phyloP scores from a whole-genome alignment of 2,888 invertebrate genomes.

The Zhuqinia jingwanae region DNA sequence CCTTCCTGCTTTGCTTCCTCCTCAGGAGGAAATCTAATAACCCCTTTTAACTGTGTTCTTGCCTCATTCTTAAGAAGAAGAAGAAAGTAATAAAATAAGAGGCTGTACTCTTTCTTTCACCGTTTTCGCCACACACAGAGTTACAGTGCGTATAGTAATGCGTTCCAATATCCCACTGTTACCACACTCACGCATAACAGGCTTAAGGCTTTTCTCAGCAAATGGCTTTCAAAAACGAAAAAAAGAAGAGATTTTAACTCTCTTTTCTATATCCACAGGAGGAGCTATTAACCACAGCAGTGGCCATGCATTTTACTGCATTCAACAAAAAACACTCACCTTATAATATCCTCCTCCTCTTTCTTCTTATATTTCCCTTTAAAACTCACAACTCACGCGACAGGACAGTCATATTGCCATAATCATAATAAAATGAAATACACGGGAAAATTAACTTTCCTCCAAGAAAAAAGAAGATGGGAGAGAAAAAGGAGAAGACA shows the following conservation, averaged over 20 bases:
- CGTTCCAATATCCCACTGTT: not conserved
- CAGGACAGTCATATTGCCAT: slow-evolving; percentile 37
- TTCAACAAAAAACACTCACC: slow-evolving; percentile 24
- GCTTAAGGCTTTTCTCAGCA: not conserved
- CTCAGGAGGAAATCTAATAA: slow-evolving; percentile 45
- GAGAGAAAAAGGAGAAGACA: slow-evolving; percentile 39
- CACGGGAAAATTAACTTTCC: slow-evolving; percentile 53
- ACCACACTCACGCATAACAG: not conserved
- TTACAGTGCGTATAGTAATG: not conserved
- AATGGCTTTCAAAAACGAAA: slow-evolving; percentile 22
- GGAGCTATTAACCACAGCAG: slow-evolving; percentile 60
- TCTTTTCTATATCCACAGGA: slow-evolving; percentile 5
- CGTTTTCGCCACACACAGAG: slow-evolving; percentile 13
- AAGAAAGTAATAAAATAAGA: slow-evolving; percentile 25
- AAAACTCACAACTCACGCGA: not conserved
- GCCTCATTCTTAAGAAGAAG: not conserved
- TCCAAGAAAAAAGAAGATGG: not conserved
- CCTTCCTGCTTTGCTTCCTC: slow-evolving; percentile 1
- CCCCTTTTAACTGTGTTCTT: slow-evolving; percentile 36
- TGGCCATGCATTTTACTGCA: slow-evolving; percentile 27
- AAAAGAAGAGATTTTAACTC: slow-evolving; percentile 14
- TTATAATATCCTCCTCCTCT: too few species aligned
- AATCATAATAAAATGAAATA: slow-evolving; percentile 62
- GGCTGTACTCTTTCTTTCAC: not conserved
- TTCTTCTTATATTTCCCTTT: too few species aligned